These are phyloP conservation scores for Lates japonicus DNA, from an alignment of 2,797 vertebrate species.

Conservation along the genomic window DNA sequence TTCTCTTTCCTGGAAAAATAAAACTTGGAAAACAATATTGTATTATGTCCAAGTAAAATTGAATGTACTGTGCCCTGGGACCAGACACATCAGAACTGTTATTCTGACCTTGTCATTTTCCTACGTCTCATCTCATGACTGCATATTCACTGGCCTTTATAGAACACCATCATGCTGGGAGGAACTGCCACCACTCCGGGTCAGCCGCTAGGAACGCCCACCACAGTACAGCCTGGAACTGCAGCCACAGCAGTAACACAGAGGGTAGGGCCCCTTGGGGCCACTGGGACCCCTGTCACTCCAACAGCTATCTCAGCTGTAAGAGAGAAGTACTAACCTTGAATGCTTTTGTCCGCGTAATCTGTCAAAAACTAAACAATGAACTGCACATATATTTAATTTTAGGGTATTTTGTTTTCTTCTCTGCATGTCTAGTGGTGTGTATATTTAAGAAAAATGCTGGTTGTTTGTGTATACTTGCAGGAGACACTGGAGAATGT, in stretches of 20 bases:
- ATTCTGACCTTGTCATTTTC: conserved; percentile 34
- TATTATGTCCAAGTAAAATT: neutral
- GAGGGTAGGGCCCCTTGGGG: conserved; percentile 71
- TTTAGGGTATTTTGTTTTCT: neutral
- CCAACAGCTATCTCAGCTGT: conserved; percentile 89
- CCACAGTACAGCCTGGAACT: conserved; percentile 89
- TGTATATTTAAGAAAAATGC: neutral
- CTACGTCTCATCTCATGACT: conserved; percentile 14
- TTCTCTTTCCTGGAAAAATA: conserved; percentile 1
- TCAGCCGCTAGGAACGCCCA: conserved; percentile 85
- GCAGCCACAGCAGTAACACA: conserved; percentile 87
- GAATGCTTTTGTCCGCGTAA: conserved; percentile 17
- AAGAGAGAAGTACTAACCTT: conserved; percentile 62
- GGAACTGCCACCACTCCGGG: conserved; percentile 87
- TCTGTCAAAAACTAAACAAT: neutral
- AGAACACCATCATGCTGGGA: conserved; percentile 90
- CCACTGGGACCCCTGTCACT: conserved; percentile 82
- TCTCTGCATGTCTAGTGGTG: neutral
- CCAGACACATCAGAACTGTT: conserved; percentile 19
- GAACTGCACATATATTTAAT: neutral
- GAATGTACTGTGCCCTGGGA: neutral
- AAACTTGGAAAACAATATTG: neutral
- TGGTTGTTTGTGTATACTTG: conserved; percentile 18
- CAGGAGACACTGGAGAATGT: conserved; percentile 97
- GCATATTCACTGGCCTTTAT: conserved; percentile 29